phyloP scores from a whole-genome alignment of 1,140 invertebrate genomes.

The Lepidostoma basale region DNA sequence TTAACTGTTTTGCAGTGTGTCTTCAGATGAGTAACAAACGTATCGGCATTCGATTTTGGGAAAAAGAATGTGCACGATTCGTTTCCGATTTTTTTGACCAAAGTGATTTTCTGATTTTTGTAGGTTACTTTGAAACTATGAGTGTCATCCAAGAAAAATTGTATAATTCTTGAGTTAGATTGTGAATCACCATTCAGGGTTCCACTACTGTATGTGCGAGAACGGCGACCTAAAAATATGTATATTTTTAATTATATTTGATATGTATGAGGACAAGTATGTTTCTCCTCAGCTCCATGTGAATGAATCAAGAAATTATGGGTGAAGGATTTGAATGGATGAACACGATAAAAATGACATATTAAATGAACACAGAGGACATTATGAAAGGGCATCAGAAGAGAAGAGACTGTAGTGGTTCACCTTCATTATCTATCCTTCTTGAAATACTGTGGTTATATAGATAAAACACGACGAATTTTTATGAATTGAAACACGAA shows the following conservation, averaged over 20 bases:
- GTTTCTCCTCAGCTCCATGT: no score
- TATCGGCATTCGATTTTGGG: constrained; percentile 82
- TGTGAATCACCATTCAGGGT: constrained; percentile 58
- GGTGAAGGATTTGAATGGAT: no score
- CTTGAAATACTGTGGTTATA: no score
- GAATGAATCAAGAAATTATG: no score
- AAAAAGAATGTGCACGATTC: constrained; percentile 82
- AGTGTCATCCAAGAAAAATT: constrained; percentile 68
- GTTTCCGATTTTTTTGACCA: constrained; percentile 76
- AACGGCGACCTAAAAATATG: constrained; percentile 53
- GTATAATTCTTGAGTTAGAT: constrained; percentile 64
- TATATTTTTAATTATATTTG: not conserved
- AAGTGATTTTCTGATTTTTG: constrained; percentile 72
- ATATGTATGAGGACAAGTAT: no score
- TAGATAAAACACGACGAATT: not conserved
- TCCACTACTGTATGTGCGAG: constrained; percentile 61
- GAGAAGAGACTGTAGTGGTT: no score
- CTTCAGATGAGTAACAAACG: constrained; percentile 73
- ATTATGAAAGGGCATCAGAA: no score
- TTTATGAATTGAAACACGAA: not conserved
- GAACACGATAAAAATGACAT: no score
- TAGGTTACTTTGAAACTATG: constrained; percentile 70
- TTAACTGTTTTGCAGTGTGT: constrained; percentile 66
- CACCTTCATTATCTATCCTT: no score
- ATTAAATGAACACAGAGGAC: no score